phyloP scores from a whole-genome alignment of 2,888 invertebrate genomes.

The Cyrtodaria siliqua region DNA sequence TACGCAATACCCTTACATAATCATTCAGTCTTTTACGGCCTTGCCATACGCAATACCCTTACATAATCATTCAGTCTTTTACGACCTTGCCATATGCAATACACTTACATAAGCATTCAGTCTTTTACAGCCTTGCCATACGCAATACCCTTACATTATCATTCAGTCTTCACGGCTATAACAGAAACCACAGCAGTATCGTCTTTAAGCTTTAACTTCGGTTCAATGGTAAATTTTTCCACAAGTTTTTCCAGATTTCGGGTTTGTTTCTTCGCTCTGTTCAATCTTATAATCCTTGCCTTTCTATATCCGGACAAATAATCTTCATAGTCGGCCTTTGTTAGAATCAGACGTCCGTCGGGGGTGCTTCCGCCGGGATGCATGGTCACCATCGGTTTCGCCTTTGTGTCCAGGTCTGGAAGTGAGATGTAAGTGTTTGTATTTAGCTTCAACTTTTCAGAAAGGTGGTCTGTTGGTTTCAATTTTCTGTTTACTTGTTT shows the following conservation, averaged over 20 bases:
- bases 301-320: slow-evolving; percentile 61
- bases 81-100: too few species aligned
- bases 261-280: slow-evolving; percentile 43
- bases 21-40: too few species aligned
- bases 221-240: slow-evolving; percentile 47
- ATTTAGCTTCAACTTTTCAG: slow-evolving; percentile 26
- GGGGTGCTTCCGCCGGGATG: slow-evolving; percentile 70
- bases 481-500: slow-evolving; percentile 20
- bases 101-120: too few species aligned
- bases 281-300: slow-evolving; percentile 53
- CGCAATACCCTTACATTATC: too few species aligned
- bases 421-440: slow-evolving; percentile 42
- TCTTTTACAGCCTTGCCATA: too few species aligned
- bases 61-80: too few species aligned
- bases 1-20: too few species aligned
- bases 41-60: too few species aligned
- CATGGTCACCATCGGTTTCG: slow-evolving; percentile 62
- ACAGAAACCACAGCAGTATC: slow-evolving; percentile 14
- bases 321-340: slow-evolving; percentile 65
- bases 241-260: slow-evolving; percentile 52
- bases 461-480: slow-evolving; percentile 13
- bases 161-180: not conserved
- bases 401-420: slow-evolving; percentile 42
- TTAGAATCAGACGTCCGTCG: slow-evolving; percentile 66
- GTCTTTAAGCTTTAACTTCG: slow-evolving; percentile 35